Evolutionary conservation across 2,113 vertebrate species (phyloP), one percentile per base, ranked within the genome.

Genomic region (Pterophyllum scalare): DNA sequence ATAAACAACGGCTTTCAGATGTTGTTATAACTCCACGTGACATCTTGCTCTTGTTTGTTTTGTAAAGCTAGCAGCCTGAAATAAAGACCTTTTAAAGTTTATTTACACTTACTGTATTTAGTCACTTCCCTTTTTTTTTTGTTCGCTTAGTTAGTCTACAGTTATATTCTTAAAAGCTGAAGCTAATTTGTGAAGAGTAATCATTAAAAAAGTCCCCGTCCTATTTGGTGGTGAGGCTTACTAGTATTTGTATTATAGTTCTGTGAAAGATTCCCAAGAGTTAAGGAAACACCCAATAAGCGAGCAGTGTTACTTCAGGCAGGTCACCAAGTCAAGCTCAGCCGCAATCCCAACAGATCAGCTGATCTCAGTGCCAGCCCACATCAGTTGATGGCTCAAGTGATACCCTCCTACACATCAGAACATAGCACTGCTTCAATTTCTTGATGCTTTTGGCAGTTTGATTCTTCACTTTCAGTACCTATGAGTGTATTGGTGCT

Each of bases 241-340:
- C 28, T 19, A n/a, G 67, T 46, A 54, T 33, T 20, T 9, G n/a
- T 28, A 33, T 54, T 54, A 33, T 54, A n/a, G 31, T 33, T 0
- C 26, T 72, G 26, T 72, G 52, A 54, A 72, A 33, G 24, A 52
- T 72, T 54, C 3, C 0, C 26, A 72, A 56, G 22, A 56, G 46
- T 52, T 72, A 72, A 54, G 67, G 31, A 72, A 72, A n/a, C 46
- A 54, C 14, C 4, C 26, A 54, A 17, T 72, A 54, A 52, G 17
- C 49, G 6, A 72, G 46, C 20, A 54, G 46, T 54, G 67, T n/a
- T 52, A 52, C 24, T 72, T 72, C 46, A 72, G 11, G 19, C 26
- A 54, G 67, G 67, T 72, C 67, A 72, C 46, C 54, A 72, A 72
- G 26, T 33, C 67, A 72, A 72, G 67, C 46, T 54, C 20, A 72